Evolutionary conservation across 2,113 vertebrate species (phyloP).

Genomic region (Dasyurus viverrinus): DNA sequence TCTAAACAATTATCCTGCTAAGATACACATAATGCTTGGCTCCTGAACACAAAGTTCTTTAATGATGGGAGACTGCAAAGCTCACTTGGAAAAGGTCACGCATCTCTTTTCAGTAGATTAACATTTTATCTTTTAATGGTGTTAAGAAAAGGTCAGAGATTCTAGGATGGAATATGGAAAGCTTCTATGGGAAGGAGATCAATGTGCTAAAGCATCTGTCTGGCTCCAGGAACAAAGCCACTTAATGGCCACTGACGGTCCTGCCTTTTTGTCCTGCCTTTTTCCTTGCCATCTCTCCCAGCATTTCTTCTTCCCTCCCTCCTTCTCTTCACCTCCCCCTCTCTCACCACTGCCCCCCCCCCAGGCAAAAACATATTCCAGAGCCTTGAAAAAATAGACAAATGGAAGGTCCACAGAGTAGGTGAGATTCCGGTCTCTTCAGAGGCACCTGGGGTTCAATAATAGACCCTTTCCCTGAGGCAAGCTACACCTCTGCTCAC

Average conservation of each 20-base stretch:
- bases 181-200: slow-evolving; percentile 83
- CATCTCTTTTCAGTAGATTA: slow-evolving; percentile 91
- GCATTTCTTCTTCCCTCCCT: not conserved
- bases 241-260: slow-evolving; percentile 70
- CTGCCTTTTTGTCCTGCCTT: not conserved
- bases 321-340: not conserved
- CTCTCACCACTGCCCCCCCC: too few species aligned
- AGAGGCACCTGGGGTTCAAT: not conserved
- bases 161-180: slow-evolving; percentile 85
- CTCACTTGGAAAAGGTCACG: slow-evolving; percentile 91
- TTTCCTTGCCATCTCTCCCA: not conserved
- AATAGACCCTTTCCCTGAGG: accelerated
- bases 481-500: not conserved
- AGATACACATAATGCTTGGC: slow-evolving; percentile 73
- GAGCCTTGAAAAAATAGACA: not conserved
- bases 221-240: slow-evolving; percentile 77
- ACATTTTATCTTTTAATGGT: slow-evolving; percentile 91
- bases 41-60: slow-evolving; percentile 77
- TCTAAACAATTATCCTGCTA: slow-evolving; percentile 78
- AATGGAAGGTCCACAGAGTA: not conserved
- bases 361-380: not conserved
- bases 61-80: slow-evolving; percentile 68
- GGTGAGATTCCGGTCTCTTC: not conserved
- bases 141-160: slow-evolving; percentile 87
- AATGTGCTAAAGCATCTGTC: slow-evolving; percentile 79